These are phyloP conservation scores for Exephanes ischioxanthus DNA, from an alignment of 2,888 invertebrate genomes.

Conservation along the genomic window DNA sequence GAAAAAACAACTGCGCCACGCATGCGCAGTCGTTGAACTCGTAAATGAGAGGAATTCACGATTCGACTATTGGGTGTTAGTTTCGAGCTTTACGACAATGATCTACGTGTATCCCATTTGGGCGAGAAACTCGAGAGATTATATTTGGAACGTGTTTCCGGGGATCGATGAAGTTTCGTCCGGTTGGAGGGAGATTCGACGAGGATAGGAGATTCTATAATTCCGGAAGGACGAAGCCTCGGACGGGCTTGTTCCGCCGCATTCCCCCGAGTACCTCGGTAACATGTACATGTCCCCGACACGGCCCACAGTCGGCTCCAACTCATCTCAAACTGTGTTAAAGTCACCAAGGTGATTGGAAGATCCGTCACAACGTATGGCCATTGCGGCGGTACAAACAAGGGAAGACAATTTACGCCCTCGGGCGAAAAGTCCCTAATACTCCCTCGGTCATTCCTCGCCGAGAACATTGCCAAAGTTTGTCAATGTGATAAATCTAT, in stretches of 20 bases:
- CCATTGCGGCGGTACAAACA: slow-evolving; percentile 21
- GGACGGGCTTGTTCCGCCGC: slow-evolving; percentile 36
- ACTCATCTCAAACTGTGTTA: slow-evolving; percentile 74
- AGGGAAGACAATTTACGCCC: slow-evolving; percentile 10
- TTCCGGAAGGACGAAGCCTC: slow-evolving; percentile 2
- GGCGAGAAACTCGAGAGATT: background rate
- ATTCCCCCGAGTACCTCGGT: background rate
- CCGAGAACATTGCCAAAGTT: slow-evolving; percentile 25
- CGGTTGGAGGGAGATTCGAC: slow-evolving; percentile 13
- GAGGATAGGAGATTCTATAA: slow-evolving; percentile 5
- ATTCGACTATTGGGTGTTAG: background rate
- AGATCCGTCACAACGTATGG: slow-evolving; percentile 48
- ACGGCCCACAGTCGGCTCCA: slow-evolving; percentile 28
- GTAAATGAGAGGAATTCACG: background rate
- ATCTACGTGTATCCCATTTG: background rate
- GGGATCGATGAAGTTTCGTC: slow-evolving; percentile 12
- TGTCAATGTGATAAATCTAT: slow-evolving; percentile 30
- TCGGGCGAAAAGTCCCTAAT: background rate
- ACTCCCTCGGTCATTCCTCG: background rate
- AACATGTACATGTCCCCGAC: background rate
- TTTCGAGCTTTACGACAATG: background rate
- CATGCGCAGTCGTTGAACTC: background rate
- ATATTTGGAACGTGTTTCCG: slow-evolving; percentile 10
- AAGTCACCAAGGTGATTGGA: slow-evolving; percentile 73
- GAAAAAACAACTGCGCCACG: background rate